phyloP scores from a whole-genome alignment of 2,113 vertebrate genomes.

The Ptilorrhoa leucosticta region DNA sequence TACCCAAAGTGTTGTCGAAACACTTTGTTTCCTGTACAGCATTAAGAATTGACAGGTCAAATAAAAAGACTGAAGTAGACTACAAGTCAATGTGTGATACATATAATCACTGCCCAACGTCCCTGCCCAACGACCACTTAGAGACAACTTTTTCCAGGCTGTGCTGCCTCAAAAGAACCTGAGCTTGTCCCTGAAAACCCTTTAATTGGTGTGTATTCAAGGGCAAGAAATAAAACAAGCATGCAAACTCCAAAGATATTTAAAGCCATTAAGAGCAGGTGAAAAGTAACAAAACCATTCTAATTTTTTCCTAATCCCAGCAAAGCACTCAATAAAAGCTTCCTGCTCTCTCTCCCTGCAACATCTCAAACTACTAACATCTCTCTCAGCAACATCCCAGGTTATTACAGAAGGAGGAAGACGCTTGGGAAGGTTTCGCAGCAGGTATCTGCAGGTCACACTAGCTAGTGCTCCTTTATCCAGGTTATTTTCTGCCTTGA shows the following conservation, averaged over 20 bases:
- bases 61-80: background rate
- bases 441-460: background rate
- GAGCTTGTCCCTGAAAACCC: background rate
- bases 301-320: background rate
- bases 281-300: background rate
- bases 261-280: background rate
- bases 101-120: rapidly evolving
- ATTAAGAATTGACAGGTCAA: background rate
- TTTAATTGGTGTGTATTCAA: background rate
- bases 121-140: background rate
- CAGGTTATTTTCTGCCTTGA: background rate
- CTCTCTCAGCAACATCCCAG: background rate
- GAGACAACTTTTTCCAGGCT: background rate
- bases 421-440: rapidly evolving
- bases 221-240: background rate
- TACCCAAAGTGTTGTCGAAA: background rate
- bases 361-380: background rate
- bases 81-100: too few relatives aligned
- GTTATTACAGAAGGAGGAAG: background rate
- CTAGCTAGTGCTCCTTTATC: background rate
- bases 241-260: background rate
- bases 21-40: background rate
- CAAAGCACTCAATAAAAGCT: background rate
- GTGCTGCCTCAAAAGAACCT: background rate
- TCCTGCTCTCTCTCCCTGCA: background rate